These are phyloP conservation scores for Apteryx mantelli DNA, from an alignment of 2,113 vertebrate species.

Conservation along the genomic window DNA sequence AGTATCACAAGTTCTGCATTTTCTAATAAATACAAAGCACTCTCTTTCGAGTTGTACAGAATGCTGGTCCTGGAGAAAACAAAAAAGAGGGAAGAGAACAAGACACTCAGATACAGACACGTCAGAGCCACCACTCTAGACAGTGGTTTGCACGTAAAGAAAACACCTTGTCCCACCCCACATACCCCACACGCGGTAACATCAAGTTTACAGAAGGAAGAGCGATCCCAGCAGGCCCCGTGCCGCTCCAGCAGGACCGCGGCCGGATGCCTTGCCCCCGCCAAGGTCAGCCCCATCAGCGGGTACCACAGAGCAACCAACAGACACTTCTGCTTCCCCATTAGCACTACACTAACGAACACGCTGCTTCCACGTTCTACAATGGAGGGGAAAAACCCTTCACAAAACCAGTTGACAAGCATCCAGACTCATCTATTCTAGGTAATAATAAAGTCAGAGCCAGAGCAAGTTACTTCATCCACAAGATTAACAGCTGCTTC, in stretches of 20 bases:
- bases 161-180: not conserved
- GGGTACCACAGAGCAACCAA: accelerated
- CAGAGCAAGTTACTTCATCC: conserved; percentile 24
- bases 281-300: not conserved
- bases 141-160: not conserved
- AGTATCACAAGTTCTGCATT: conserved; percentile 64
- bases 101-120: not conserved
- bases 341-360: not conserved
- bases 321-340: not conserved
- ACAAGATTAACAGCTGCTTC: conserved; percentile 47
- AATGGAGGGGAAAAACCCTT: not conserved
- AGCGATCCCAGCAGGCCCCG: not conserved
- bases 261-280: not conserved
- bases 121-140: not conserved
- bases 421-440: conserved; percentile 34
- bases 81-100: not conserved
- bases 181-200: not conserved
- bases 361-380: accelerated
- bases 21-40: conserved; percentile 69
- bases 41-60: conserved; percentile 34
- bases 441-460: not conserved
- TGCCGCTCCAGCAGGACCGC: not conserved
- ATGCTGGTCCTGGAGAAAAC: conserved; percentile 34
- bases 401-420: not conserved
- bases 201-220: not conserved